Base-by-base conservation (phyloP, 2,113 vertebrate species). In the Sinosuthora webbiana region DNA sequence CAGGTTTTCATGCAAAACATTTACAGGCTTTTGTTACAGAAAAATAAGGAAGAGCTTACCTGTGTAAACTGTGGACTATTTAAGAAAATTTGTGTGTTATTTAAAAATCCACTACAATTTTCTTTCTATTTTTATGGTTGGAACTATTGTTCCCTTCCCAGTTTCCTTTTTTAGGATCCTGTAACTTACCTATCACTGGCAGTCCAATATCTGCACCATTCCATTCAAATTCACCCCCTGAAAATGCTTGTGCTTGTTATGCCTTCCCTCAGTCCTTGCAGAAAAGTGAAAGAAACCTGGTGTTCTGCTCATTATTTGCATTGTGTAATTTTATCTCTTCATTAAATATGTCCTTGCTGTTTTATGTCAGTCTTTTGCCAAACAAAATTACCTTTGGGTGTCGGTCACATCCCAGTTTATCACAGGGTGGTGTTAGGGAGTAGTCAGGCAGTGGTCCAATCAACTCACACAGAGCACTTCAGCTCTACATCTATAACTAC, bases 81-180 rank as follows among this genome's bases (percentile, higher is more conserved):
- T 64, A 59, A 68, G n/a, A 44, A 93, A 94, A 85, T 47, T 57
- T 3, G 6, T 69, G 13, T 14, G 63, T 91, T 83, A 69, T 62
- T 87, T 73, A 42, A 87, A 96, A 89, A 85, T 73, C 17, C 23
- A 45, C 77, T 68, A 31, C n/a, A 3, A 31, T 93, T 69, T 93
- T 11, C 15, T 71, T 87, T 69, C 23, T 69, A 7, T 64, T 69
- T 87, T 87, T 42, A n/a, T 71, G 15, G 8, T 50, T 64, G 9
- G 10, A 80, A 60, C 19, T 53, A n/a, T 31, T 50, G 2, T 28
- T 83, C 13, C 11, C 30, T 87, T 64, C 35, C 25, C 41, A 42
- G 5, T 7, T 91, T 81, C 33, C 3, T 28, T 87, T 74, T 71
- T 45, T 20, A 75, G 23, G 35, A 35, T 33, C 45, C 16, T 68